A percentile compares a stretch with the other conserved stretches of the same genome.
Evolutionary conservation across 1,140 invertebrate species (phyloP).

Genomic region (Triops longicaudatus): DNA sequence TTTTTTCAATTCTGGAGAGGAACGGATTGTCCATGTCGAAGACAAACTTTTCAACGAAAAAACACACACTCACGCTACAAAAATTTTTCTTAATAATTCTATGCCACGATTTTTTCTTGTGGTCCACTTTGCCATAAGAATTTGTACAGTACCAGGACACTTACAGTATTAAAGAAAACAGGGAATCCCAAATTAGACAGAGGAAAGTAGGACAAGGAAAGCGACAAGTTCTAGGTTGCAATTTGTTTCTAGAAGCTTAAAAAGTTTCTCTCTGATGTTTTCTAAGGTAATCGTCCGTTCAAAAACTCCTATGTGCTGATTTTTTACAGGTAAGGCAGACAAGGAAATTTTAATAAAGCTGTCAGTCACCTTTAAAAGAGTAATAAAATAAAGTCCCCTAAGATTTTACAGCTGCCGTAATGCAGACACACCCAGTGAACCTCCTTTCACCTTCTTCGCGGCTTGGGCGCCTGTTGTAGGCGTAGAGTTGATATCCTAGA

Average conservation of each 20-base stretch:
- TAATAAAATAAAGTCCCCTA: background rate
- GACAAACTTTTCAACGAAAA: background rate
- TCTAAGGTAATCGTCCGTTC: too few species aligned
- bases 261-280: too few species aligned
- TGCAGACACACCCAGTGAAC: background rate
- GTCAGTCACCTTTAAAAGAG: too few species aligned
- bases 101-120: background rate
- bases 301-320: too few species aligned
- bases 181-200: background rate
- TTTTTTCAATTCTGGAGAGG: background rate
- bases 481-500: background rate
- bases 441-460: constrained; percentile 4
- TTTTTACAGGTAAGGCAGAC: too few species aligned
- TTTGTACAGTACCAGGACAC: background rate
- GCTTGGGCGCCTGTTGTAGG: background rate
- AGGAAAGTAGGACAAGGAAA: background rate
- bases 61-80: background rate
- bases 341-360: too few species aligned
- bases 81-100: background rate
- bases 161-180: background rate
- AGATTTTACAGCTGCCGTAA: background rate
- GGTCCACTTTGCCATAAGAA: background rate
- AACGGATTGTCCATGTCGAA: constrained; percentile 3
- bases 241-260: too few species aligned
- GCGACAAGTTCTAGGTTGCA: too few species aligned